Conservation (phyloP, 1,140 invertebrate genomes). For the Spodoptera litura region DNA sequence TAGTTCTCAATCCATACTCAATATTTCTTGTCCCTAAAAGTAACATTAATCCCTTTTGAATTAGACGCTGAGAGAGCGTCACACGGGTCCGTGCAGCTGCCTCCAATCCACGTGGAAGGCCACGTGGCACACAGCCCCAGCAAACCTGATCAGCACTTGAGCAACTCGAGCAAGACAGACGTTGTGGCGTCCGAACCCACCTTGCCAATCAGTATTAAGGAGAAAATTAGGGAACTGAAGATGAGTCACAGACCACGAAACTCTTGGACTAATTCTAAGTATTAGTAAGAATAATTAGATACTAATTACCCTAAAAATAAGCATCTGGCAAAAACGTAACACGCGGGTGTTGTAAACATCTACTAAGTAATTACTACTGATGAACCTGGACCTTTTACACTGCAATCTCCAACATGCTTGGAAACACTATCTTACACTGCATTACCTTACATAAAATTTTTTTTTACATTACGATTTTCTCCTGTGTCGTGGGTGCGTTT, state of each 20-base stretch:
- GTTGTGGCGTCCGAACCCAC: background rate
- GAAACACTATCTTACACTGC: no score
- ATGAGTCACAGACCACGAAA: slow-evolving; percentile 52
- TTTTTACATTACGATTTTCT: no score
- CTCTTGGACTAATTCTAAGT: slow-evolving; percentile 43
- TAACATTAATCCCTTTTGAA: background rate
- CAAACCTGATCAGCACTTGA: background rate
- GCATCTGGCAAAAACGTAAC: no score
- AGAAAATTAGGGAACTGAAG: slow-evolving; percentile 72
- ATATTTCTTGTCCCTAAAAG: no score
- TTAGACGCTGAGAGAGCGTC: slow-evolving; percentile 6
- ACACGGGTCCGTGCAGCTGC: slow-evolving; percentile 54
- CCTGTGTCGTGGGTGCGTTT: no score
- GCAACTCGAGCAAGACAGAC: background rate
- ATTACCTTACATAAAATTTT: no score
- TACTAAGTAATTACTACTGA: no score
- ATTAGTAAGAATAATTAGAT: slow-evolving; percentile 19
- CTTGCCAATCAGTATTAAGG: slow-evolving; percentile 67
- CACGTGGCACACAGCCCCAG: background rate
- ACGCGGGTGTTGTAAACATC: no score
- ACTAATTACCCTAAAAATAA: no score
- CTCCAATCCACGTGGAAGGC: slow-evolving; percentile 67
- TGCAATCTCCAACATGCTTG: no score
- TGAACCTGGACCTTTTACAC: no score
- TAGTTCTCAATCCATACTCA: no score